Percentiles rank a stretch among this genome's conserved stretches.
These are phyloP conservation scores for Dyspetes luteomarginatus DNA, from an alignment of 2,888 invertebrate genomes.

Conservation along the genomic window DNA sequence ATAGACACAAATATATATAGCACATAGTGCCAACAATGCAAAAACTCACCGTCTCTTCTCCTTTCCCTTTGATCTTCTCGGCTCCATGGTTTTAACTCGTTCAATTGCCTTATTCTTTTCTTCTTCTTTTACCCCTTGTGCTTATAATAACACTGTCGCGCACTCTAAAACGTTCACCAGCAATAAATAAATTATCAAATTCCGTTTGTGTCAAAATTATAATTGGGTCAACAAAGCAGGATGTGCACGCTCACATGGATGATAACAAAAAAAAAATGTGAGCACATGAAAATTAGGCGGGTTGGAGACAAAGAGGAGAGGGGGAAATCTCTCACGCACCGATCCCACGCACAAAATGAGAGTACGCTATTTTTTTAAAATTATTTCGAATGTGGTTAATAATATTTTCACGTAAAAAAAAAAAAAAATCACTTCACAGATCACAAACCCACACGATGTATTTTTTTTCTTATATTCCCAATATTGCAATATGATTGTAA, in stretches of 20 bases:
- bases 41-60: slow-evolving; percentile 60
- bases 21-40: background rate
- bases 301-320: background rate
- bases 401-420: background rate
- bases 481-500: background rate
- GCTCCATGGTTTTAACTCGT: slow-evolving; percentile 47
- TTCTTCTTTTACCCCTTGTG: background rate
- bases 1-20: background rate
- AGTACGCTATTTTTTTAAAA: slow-evolving; percentile 4
- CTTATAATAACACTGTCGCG: background rate
- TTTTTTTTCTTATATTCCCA: background rate
- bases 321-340: slow-evolving; percentile 53
- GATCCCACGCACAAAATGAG: slow-evolving; percentile 16
- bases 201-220: background rate
- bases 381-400: background rate
- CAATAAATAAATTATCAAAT: background rate
- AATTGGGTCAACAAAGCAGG: slow-evolving; percentile 6
- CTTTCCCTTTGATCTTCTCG: slow-evolving; percentile 53
- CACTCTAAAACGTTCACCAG: background rate
- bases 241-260: background rate
- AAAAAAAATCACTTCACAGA: slow-evolving; percentile 15
- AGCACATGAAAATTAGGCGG: background rate
- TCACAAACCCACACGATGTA: slow-evolving; percentile 6
- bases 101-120: background rate
- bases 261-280: background rate